Evolutionary conservation across 2,888 invertebrate species (phyloP), one percentile per base, ranked within the genome.

Genomic region (Merodon equestris): DNA sequence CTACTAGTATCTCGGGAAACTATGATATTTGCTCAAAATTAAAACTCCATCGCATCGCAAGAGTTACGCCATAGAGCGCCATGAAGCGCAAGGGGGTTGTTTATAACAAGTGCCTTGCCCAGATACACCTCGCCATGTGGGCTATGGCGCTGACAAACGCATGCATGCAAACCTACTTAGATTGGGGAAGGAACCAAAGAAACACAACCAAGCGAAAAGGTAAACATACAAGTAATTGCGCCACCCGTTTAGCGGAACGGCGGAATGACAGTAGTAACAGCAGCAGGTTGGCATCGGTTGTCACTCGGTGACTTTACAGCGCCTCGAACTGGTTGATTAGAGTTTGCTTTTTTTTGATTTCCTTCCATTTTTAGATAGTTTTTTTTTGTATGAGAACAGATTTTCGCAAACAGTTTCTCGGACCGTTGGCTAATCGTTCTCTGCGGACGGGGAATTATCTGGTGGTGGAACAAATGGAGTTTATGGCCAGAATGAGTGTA

Each of bases 1-100:
- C 36, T 27, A 36, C n/a, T 38, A 44, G 45, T 50, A 47, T n/a
- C 44, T 38, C 51, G 53, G 60, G 1, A 61, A 66, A 67, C 12
- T 77, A 53, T n/a, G n/a, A n/a, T n/a, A n/a, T 76, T 70, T 72
- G 72, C 58, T 79, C 64, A 68, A 72, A 79, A 70, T 79, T 68
- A 57, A 70, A 79, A 64, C 70, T 64, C 64, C 73, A 68, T 68
- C 63, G 57, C 63, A 72, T 66, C 36, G 63, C 45, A 54, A 58
- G 44, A 57, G 67, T 77, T 77, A 61, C 77, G 42, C 42, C 54
- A 66, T 47, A 66, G 15, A 14, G 27, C 45, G n/a, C 34, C n/a
- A 42, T 19, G 36, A 34, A 56, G 53, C 51, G 36, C 47, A 63
- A 53, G 57, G 57, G 72, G 76, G 54, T 58, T 54, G 56, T 15